These are phyloP conservation scores for Sinotaia quadrata DNA, from an alignment of 2,888 invertebrate genomes.

Conservation along the genomic window DNA sequence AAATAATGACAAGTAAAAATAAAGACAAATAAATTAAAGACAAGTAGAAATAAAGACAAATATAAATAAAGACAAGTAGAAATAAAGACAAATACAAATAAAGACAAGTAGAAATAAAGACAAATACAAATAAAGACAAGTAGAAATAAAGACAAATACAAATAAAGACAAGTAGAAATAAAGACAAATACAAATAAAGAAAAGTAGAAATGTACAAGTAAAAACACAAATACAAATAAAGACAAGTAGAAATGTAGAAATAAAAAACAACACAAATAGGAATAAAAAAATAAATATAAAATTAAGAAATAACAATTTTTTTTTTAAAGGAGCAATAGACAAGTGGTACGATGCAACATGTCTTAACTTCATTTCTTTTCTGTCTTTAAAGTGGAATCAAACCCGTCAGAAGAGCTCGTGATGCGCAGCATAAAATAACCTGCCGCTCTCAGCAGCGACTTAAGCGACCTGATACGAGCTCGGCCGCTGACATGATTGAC, in stretches of 20 bases:
- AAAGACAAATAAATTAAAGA: too few species aligned
- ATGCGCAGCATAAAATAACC: too few species aligned
- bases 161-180: constrained; percentile 1
- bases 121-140: neutral
- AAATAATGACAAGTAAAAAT: too few species aligned
- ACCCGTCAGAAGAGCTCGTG: too few species aligned
- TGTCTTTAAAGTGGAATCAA: too few species aligned
- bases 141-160: neutral
- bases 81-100: neutral
- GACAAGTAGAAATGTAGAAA: neutral
- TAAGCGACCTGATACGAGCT: constrained; percentile 12
- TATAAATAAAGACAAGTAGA: constrained; percentile 1
- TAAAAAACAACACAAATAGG: neutral
- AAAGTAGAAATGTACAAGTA: too few species aligned
- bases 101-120: neutral
- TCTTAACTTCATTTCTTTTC: too few species aligned
- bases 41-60: too few species aligned
- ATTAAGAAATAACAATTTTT: too few species aligned
- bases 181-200: constrained; percentile 1
- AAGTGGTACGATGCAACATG: too few species aligned
- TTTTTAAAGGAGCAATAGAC: too few species aligned
- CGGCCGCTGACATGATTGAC: constrained; percentile 23
- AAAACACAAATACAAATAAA: neutral
- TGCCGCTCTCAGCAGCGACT: neutral
- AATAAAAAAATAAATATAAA: too few species aligned